A percentile compares a stretch with the other conserved stretches of the same genome.
phyloP scores from a whole-genome alignment of 2,888 invertebrate species.

The Dinocampus coccinellae region DNA sequence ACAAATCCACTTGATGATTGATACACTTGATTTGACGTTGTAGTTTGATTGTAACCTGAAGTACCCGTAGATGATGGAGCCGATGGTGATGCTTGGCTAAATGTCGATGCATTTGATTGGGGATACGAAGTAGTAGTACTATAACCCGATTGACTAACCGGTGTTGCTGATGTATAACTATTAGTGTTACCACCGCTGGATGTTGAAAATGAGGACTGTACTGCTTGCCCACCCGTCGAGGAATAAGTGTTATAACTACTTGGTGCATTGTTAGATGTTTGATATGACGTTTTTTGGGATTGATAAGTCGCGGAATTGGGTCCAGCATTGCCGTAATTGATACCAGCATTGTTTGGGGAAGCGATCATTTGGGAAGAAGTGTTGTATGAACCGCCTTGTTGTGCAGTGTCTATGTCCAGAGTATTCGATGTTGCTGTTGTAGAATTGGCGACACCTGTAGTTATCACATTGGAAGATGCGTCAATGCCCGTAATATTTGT shows the following conservation, averaged over 20 bases:
- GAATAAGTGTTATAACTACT: constrained; percentile 62
- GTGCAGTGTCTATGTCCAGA: constrained; percentile 61
- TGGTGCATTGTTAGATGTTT: constrained; percentile 64
- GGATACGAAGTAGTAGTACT: constrained; percentile 61
- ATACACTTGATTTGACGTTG: constrained; percentile 64
- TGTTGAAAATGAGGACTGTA: constrained; percentile 73
- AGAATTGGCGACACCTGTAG: constrained; percentile 51
- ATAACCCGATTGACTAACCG: constrained; percentile 62
- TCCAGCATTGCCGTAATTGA: constrained; percentile 55
- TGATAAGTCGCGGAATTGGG: constrained; percentile 46
- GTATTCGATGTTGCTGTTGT: constrained; percentile 57
- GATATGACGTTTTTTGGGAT: constrained; percentile 65
- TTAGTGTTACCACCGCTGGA: constrained; percentile 71
- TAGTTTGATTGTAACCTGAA: constrained; percentile 61
- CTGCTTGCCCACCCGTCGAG: constrained; percentile 69
- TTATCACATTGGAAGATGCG: constrained; percentile 53
- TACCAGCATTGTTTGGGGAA: constrained; percentile 61
- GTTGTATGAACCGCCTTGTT: constrained; percentile 50
- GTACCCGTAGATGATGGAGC: constrained; percentile 56
- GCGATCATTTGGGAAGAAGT: constrained; percentile 49
- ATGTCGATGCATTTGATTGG: constrained; percentile 62
- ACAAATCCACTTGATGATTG: constrained; percentile 62
- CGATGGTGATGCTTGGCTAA: constrained; percentile 64
- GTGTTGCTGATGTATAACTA: constrained; percentile 61
- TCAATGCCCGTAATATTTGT: constrained; percentile 61